phyloP scores from a whole-genome alignment of 2,797 vertebrate species.

The Sebastes diploproa region DNA sequence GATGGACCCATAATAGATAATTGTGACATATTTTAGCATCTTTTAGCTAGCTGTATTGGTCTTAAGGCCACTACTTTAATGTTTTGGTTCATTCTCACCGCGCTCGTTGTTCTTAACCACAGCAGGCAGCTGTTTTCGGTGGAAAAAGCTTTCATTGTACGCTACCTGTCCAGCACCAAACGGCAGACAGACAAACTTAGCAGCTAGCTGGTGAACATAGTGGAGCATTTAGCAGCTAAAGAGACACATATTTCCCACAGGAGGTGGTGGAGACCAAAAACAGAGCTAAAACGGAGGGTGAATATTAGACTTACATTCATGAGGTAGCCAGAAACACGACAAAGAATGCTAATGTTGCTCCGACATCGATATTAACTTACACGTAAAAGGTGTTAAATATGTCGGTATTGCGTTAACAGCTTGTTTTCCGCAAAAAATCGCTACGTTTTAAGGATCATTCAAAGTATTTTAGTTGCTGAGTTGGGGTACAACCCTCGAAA shows the following conservation, averaged over 20 bases:
- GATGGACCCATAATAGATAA: not conserved
- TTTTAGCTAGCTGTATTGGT: not conserved
- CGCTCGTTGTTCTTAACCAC: not conserved
- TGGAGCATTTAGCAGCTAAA: not conserved
- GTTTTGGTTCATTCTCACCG: not conserved
- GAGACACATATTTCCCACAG: not conserved
- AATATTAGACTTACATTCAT: not conserved
- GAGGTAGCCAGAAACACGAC: not conserved
- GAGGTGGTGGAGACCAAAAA: not conserved
- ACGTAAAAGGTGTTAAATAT: not conserved
- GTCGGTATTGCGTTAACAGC: not conserved
- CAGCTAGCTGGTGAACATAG: not conserved
- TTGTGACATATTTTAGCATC: not conserved
- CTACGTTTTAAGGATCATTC: not conserved
- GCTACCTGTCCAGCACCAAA: too few species aligned
- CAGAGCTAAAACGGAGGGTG: not conserved
- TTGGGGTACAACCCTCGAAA: too few species aligned
- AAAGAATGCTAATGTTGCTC: not conserved
- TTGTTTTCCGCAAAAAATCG: not conserved
- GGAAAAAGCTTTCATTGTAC: too few species aligned
- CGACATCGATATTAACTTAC: not conserved
- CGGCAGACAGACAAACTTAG: not conserved
- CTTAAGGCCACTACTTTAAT: not conserved
- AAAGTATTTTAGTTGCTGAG: not conserved
- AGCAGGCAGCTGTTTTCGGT: too few species aligned